Base-by-base conservation (phyloP, 2,888 invertebrate genomes). In the Thyatira batis region DNA sequence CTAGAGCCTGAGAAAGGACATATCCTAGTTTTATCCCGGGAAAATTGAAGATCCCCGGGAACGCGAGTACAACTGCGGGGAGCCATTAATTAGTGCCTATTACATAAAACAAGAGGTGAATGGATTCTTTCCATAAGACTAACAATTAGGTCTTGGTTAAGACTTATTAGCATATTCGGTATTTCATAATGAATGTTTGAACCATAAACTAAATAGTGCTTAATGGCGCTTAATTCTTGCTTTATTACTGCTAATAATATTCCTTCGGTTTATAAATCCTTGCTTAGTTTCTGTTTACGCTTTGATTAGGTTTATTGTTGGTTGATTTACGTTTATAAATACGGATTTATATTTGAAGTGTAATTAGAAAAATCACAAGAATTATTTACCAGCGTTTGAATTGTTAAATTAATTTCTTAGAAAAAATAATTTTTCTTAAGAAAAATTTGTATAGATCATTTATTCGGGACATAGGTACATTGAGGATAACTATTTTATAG, bases 211-310 rank as follows among this genome's bases (percentile, higher is more conserved):
- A 65, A 73, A 70, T 71, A 71, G 66, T 57, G 61, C 53, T 51
- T 69, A 70, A 76, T 69, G 63, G 63, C 58, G 66, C 67, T 67
- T 76, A 76, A 76, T 76, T 77, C 64, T 62, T 66, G 63, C 72
- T 77, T 77, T 77, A 77, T 73, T 72, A 63, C 73, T 66, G 51
- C 55, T 76, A 76, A 76, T 77, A 73, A 73, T 64, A 73, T 67
- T 54, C 21, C 27, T 17, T 27, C 1, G 20, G 17, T 27, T 27
- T 28, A 48, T 27, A 27, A 10, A 20, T 28, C 25, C 28, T 20
- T 48, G 48, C 48, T 27, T 17, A 27, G 28, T 17, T 48, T 27
- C 27, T 17, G 48, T 28, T 27, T 27, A 27, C 4, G 27, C 27
- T 27, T 27, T 27, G 20, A 27, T 48, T 48, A 48, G n/a, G 27